Evolutionary conservation across 2,797 vertebrate genomes (phyloP).

Genomic region (Manis pentadactyla): DNA sequence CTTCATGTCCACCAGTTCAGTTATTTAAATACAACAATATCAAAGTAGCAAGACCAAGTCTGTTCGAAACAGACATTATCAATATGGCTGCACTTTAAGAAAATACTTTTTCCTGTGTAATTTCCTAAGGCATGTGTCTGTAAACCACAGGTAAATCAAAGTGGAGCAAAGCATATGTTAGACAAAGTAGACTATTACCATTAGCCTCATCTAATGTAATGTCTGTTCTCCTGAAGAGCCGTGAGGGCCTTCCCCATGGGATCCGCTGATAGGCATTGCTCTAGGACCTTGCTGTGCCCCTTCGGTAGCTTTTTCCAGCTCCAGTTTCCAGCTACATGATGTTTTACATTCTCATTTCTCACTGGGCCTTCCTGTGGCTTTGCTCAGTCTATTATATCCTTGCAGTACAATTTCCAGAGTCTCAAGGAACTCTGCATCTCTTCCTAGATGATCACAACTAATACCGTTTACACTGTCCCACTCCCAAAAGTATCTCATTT

Average conservation of each 20-base stretch:
- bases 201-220: background rate
- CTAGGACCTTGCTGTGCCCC: background rate
- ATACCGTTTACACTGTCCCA: background rate
- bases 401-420: background rate
- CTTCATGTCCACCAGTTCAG: background rate
- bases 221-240: background rate
- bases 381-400: background rate
- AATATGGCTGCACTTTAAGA: background rate
- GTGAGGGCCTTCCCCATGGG: fast-evolving
- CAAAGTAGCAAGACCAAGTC: background rate
- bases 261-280: background rate
- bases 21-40: background rate
- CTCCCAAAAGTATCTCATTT: background rate
- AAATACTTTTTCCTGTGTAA: background rate
- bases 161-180: background rate
- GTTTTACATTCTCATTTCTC: background rate
- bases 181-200: background rate
- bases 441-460: background rate
- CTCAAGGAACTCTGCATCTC: background rate
- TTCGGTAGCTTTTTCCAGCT: background rate
- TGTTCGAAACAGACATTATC: background rate
- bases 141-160: background rate
- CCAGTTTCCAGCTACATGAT: background rate
- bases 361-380: background rate
- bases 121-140: background rate